Base-by-base conservation (phyloP, 2,888 invertebrate genomes). In the Achlya flavicornis region DNA sequence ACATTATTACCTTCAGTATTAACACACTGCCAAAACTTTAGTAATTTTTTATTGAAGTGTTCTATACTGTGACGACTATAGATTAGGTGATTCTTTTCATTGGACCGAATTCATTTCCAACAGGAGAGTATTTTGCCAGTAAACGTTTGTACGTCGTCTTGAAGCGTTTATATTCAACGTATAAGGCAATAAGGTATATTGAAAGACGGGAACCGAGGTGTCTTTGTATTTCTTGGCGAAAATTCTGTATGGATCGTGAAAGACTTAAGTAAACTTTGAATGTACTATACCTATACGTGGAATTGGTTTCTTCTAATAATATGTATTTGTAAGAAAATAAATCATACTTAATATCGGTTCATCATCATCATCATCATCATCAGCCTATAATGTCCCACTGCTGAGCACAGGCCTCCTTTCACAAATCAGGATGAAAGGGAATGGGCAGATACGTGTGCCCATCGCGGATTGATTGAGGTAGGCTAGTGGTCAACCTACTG, bases 141-240 rank as follows among this genome's bases (percentile, higher is more conserved):
- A 53, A 53, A 53, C 53, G 53, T 53, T 53, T 53, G 53, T 19
- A n/a, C 3, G 19, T 53, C 19, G 53, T 19, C 53, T 53, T 19
- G 53, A 53, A 19, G 19, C 10, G 19, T 53, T 19, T 53, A 53
- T 53, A 53, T 53, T 53, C 53, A 53, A 53, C 19, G 53, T 53
- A 53, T 19, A 10, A 8, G 19, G 8, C 5, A 48, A 10, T 19
- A 19, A 53, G 53, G 53, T 3, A 6, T 19, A 53, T 53, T 19
- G 53, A 53, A 48, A 48, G n/a, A 8, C 16, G 53, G 3, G 16
- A 53, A 19, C n/a, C 16, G 53, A 53, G 53, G 16, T 53, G 53
- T 19, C 8, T 53, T 53, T 53, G 53, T 53, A 53, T 53, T 53
- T 53, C 7, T 8, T 16, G 19, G 41, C 19, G 10, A 10, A 53